These are phyloP conservation scores for Tetranychus piercei DNA, from an alignment of 2,888 invertebrate species.

Conservation along the genomic window DNA sequence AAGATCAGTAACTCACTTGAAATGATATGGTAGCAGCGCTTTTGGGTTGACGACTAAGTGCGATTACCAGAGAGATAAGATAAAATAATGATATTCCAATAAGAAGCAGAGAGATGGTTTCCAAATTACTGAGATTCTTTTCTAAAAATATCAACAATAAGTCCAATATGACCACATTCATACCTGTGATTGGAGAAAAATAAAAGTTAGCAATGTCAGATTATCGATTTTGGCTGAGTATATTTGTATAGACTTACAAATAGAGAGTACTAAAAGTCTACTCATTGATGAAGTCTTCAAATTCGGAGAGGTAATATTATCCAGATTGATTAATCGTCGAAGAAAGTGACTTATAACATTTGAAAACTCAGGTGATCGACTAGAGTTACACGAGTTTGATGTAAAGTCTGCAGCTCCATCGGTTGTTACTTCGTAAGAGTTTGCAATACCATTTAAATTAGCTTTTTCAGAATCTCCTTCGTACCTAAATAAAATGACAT, in stretches of 20 bases:
- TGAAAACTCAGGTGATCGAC: background rate
- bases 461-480: background rate
- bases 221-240: background rate
- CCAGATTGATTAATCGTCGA: background rate
- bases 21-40: constrained; percentile 19
- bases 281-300: background rate
- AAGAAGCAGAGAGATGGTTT: background rate
- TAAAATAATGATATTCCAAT: constrained; percentile 9
- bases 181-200: background rate
- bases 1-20: constrained; percentile 11
- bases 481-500: background rate
- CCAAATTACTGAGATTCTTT: background rate
- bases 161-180: background rate
- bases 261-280: background rate
- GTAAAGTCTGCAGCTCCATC: background rate
- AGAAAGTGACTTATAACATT: background rate
- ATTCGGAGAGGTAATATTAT: background rate
- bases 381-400: background rate
- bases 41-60: constrained; percentile 17
- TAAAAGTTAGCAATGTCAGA: background rate
- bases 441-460: background rate
- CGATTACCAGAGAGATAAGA: constrained; percentile 16
- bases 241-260: background rate
- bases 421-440: background rate
- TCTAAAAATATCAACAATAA: constrained; percentile 2